Conservation (phyloP, 2,888 invertebrate species). For the Meliscaeva auricollis region DNA sequence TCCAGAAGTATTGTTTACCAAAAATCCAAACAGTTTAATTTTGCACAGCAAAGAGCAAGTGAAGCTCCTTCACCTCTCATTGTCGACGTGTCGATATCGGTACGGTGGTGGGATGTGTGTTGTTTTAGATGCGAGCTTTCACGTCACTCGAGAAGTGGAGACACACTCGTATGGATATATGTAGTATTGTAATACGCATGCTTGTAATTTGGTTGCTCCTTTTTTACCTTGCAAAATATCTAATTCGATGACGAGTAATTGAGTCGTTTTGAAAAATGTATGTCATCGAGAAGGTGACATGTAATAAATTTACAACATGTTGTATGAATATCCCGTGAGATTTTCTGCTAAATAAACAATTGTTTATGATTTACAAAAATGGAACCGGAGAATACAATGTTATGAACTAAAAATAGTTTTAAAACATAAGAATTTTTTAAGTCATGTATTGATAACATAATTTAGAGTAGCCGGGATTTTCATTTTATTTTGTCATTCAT, state of each 20-base stretch:
- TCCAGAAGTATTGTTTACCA: conserved; percentile 71
- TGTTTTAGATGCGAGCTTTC: conserved; percentile 64
- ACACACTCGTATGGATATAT: no score
- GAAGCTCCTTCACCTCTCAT: conserved; percentile 61
- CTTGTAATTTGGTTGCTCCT: conserved; percentile 53
- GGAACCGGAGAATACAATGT: background rate
- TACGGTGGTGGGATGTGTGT: background rate
- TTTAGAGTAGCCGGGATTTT: no score
- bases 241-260: conserved; percentile 16
- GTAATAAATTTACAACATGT: conserved; percentile 32
- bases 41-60: conserved; percentile 37
- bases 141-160: conserved; percentile 33
- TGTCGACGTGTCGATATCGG: conserved; percentile 27
- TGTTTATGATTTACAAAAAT: background rate
- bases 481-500: no score
- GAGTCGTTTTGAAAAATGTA: conserved; percentile 16
- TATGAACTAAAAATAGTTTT: background rate
- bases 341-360: background rate
- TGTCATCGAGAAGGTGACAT: conserved; percentile 28
- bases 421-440: no score
- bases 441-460: no score
- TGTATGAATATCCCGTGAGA: background rate
- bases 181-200: conserved; percentile 70
- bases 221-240: conserved; percentile 7
- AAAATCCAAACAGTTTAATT: conserved; percentile 66